Base-by-base conservation (phyloP, 2,888 invertebrate species). In the Exephanes ischioxanthus region DNA sequence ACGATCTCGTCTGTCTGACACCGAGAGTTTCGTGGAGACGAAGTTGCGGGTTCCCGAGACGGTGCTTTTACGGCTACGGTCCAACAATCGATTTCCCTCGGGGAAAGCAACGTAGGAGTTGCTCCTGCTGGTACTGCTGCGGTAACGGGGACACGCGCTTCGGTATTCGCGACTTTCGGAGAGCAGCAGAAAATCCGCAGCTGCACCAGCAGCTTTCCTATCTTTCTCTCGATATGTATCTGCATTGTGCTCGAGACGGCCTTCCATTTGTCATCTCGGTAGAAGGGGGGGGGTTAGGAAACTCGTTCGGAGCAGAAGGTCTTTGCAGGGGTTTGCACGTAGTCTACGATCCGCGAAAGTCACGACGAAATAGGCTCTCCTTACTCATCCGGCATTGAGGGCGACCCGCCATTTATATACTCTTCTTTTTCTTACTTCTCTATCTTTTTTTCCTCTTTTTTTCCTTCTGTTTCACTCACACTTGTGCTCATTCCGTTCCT, bases 31-130 rank as follows among this genome's bases (percentile, higher is more conserved):
- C 73, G 53, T 3, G 45, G 70, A 70, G 79, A 63, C 80, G 33
- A 84, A 72, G 66, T 73, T 70, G 70, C 58, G 72, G 61, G 58
- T 58, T 84, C 82, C 82, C 81, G 70, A 77, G 67, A 85, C 70
- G 63, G 63, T 76, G 45, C 79, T 83, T 76, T 68, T 67, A 71
- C 71, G 75, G 68, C 76, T 66, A 72, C 80, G 71, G 75, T 83
- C 83, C 86, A 75, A 86, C 85, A 80, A 81, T 86, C 87, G 84
- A 83, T 83, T 85, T 87, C 86, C 81, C 81, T 68, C 33, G 86
- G 80, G 84, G 6, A 67, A 37, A 55, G 67, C 30, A 37, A 51
- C 77, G 51, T 37, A 67, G 16, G 33, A 58, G 45, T 26, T 58
- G 33, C 68, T 22, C 61, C 37, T 14, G 61, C 30, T 33, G 67